A percentile compares a stretch with the other conserved stretches of the same genome.
These are phyloP conservation scores for Leptopilina clavipes DNA, from an alignment of 1,140 invertebrate genomes.

Conservation along the genomic window DNA sequence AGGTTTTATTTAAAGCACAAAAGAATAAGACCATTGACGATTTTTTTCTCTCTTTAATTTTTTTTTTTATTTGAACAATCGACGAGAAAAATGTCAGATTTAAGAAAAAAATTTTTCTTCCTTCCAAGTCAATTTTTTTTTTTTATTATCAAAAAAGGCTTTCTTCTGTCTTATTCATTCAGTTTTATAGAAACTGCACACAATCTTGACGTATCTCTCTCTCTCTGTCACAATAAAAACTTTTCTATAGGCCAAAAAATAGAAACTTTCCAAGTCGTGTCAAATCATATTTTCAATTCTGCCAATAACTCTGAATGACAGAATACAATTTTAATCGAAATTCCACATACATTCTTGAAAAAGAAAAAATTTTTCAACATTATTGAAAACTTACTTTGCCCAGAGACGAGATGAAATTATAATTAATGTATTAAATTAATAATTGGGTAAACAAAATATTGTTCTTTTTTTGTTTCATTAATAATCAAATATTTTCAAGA, in stretches of 20 bases:
- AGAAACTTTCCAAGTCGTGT: not conserved
- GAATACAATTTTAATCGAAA: not conserved
- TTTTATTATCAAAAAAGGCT: not conserved
- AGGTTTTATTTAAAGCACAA: not conserved
- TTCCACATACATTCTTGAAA: no score
- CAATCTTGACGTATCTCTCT: not conserved
- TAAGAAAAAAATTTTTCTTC: not conserved
- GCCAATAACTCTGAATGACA: not conserved
- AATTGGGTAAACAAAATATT: no score
- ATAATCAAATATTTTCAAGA: no score
- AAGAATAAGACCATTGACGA: slow-evolving; percentile 10
- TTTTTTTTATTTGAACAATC: not conserved
- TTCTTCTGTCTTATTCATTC: not conserved
- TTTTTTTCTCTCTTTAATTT: not conserved
- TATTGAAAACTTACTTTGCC: no score
- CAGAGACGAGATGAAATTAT: no score
- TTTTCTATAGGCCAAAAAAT: not conserved
- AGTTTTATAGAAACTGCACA: not conserved
- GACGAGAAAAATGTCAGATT: not conserved
- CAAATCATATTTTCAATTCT: not conserved
- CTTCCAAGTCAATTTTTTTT: not conserved
- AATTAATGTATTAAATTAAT: no score
- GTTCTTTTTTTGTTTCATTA: no score
- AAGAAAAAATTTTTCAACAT: no score
- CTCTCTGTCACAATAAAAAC: not conserved